These are phyloP conservation scores for Papilio elwesi DNA, from an alignment of 2,888 invertebrate genomes.

Conservation along the genomic window DNA sequence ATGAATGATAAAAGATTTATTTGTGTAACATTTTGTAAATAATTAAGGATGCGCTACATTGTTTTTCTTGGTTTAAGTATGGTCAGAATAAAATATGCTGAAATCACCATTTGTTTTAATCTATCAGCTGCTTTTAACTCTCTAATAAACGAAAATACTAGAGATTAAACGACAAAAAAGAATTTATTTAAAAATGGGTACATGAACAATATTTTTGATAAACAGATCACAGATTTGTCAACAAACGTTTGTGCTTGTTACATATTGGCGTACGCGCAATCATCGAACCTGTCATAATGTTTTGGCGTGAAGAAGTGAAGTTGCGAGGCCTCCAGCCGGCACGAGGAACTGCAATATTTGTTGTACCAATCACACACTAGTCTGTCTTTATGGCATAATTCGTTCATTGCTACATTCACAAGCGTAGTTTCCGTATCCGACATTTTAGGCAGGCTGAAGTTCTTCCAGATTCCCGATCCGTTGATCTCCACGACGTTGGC, in stretches of 20 bases:
- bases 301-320: slow-evolving; percentile 60
- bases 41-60: slow-evolving; percentile 2
- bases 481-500: slow-evolving; percentile 74
- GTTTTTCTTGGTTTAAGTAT: slow-evolving; percentile 6
- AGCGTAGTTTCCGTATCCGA: slow-evolving; percentile 66
- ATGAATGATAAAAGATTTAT: no score
- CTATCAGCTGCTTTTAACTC: no score
- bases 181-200: background rate
- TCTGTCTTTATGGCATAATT: slow-evolving; percentile 56
- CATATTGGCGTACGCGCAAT: slow-evolving; percentile 66
- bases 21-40: no score
- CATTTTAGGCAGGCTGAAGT: slow-evolving; percentile 78
- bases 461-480: slow-evolving; percentile 72
- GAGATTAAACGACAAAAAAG: background rate
- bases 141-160: background rate
- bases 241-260: slow-evolving; percentile 43
- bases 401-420: slow-evolving; percentile 67
- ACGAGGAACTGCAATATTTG: slow-evolving; percentile 58
- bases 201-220: background rate
- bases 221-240: background rate
- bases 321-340: slow-evolving; percentile 57
- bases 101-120: background rate
- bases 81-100: slow-evolving; percentile 10
- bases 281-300: slow-evolving; percentile 55
- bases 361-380: slow-evolving; percentile 65